Evolutionary conservation across 2,797 vertebrate species (phyloP), one percentile per base, ranked within the genome.

Genomic region (Protonibea diacanthus): DNA sequence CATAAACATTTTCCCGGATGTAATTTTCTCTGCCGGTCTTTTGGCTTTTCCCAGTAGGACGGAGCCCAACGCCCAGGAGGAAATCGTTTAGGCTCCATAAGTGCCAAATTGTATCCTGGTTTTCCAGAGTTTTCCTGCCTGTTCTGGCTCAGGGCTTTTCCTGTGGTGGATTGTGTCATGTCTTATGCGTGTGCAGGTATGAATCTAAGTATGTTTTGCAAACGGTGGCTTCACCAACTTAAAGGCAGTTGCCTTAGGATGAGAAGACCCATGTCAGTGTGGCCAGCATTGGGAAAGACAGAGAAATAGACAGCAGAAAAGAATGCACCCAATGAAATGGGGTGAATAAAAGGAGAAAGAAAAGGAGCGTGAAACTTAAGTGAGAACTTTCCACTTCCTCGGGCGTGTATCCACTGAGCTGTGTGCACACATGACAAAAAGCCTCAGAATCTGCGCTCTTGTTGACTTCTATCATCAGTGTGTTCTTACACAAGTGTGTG

Each of bases 21-120:
- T 96, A 97, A 98, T 99, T 99, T 99, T 97, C 96, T 95, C 96
- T 96, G 96, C 96, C 96, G 97, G 96, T 96, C 89, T 92, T 91
- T 91, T 90, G 89, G 89, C 86, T 93, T 90, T 90, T 92, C 93
- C 93, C 91, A 93, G 92, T 90, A 98, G 97, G 97, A 97, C 95
- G 95, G 96, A 98, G 96, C 97, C 96, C 96, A 97, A 97, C 96
- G 96, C 97, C 95, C 97, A 97, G 97, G 96, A 98, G 98, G 97
- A 99, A 99, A 98, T 98, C 96, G 97, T 99, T 99, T 98, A 98
- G 97, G 97, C 96, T 97, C 96, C 96, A 95, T 98, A 98, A 99
- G 97, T 97, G 97, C 98, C 97, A 98, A 98, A 99, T 99, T 98
- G 97, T 98, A 97, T 98, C 97, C 98, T 98, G 97, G 97, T 98